Base-by-base conservation (phyloP, 2,113 vertebrate species). In the Mixornis gularis region DNA sequence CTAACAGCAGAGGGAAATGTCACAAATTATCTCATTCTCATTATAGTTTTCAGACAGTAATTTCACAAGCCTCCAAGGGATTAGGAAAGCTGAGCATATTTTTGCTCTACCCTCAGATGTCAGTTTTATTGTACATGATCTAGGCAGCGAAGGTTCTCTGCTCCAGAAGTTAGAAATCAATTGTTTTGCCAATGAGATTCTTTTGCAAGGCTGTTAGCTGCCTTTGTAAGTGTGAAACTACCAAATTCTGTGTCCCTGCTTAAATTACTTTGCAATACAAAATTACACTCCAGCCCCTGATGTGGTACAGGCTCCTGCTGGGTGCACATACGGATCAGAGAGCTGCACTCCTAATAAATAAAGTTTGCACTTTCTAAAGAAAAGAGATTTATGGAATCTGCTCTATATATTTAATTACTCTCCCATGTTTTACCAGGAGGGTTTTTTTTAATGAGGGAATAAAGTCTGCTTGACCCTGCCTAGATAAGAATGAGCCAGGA, bases 11-110 rank as follows among this genome's bases (percentile, higher is more conserved):
- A 95, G 94, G 87, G 78, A 96, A 96, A 95, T 96, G 95, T 95
- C 94, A 93, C 94, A 95, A 96, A 96, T 97, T 96, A 96, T 94
- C 93, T 90, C 70, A 83, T 94, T 96, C 88, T 95, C 93, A 96
- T 96, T 96, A 93, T 87, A 94, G 79, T 94, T 96, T 94, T 91
- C 84, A 95, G 94, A 91, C 90, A 95, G 92, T 95, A 92, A 95
- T 96, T 97, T 95, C 85, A 93, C 73, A 94, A 95, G 74, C 87
- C 91, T 95, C 90, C 58, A 77, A 92, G 94, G 94, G 83, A 96
- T 95, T 95, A 92, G 55, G 70, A 90, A 63, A 77, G 71, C 79
- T 77, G 51, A 85, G 74, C 74, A 48, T 91, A 95, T 70, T 96
- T 95, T 82, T 85, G 55, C 81, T 87, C 63, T 89, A 46, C 72